Conservation (phyloP, 2,113 vertebrate genomes). For the Gymnogyps californianus region DNA sequence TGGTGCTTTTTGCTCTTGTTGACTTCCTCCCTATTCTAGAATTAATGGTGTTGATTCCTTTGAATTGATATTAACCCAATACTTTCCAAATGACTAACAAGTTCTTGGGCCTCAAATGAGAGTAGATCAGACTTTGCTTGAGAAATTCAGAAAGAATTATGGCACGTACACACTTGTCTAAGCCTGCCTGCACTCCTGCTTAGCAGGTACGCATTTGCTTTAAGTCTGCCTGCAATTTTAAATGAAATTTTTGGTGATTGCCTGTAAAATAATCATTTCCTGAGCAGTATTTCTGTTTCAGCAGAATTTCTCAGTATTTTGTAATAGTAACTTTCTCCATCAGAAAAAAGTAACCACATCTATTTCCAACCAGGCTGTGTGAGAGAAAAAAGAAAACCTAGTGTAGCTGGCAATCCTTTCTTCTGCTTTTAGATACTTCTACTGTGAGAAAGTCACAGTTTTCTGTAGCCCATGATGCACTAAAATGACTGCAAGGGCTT, state of each 20-base stretch:
- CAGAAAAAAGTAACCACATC: neutral
- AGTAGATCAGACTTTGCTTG: neutral
- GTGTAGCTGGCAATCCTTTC: neutral
- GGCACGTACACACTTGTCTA: fast-evolving
- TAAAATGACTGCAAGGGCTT: neutral
- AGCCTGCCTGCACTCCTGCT: neutral
- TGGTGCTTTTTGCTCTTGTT: neutral
- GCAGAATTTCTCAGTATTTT: neutral
- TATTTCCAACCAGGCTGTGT: neutral
- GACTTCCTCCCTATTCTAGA: neutral
- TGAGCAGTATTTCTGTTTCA: neutral
- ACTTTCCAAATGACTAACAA: neutral
- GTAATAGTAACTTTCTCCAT: neutral
- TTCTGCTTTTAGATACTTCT: neutral
- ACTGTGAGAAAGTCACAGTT: neutral
- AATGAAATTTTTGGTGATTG: neutral
- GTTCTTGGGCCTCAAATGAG: neutral
- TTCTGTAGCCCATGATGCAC: neutral
- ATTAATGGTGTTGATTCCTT: neutral
- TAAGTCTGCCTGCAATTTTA: neutral
- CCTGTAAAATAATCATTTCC: neutral
- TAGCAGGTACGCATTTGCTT: neutral
- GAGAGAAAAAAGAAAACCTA: neutral
- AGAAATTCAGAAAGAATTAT: neutral
- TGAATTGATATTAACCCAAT: neutral